A percentile compares a stretch with the other conserved stretches of the same genome.
These are phyloP conservation scores for Vidua macroura DNA, from an alignment of 2,113 vertebrate genomes.

Conservation along the genomic window DNA sequence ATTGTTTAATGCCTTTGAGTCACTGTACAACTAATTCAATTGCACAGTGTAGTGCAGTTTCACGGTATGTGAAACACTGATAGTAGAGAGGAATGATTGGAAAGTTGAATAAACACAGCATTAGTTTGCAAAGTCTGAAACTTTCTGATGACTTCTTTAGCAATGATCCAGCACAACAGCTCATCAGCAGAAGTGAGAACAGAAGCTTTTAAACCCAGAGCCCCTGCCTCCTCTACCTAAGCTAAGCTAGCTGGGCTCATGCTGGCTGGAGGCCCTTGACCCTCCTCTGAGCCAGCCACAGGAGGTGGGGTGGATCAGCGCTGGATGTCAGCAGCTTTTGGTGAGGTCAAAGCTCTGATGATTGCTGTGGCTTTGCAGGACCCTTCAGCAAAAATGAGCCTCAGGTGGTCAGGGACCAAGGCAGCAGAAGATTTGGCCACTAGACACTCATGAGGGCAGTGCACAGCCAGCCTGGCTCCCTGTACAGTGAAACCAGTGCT, in stretches of 20 bases:
- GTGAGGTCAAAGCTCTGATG: neutral
- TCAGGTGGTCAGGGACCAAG: neutral
- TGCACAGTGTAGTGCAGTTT: constrained; percentile 76
- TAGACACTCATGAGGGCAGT: neutral
- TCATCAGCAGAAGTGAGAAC: constrained; percentile 18
- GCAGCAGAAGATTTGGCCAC: neutral
- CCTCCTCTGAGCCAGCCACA: neutral
- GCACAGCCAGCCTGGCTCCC: neutral
- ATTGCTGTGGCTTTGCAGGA: neutral
- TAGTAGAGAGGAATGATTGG: constrained; percentile 76
- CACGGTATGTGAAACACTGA: constrained; percentile 78
- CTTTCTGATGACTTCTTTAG: constrained; percentile 72
- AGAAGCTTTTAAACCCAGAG: neutral
- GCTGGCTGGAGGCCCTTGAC: neutral
- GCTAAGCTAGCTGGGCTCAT: neutral
- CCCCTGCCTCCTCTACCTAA: neutral
- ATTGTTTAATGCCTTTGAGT: constrained; percentile 84
- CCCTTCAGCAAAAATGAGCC: neutral
- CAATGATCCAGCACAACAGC: constrained; percentile 40
- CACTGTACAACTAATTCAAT: constrained; percentile 83
- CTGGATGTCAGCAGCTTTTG: neutral
- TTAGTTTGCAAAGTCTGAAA: constrained; percentile 78
- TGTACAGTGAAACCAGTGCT: neutral
- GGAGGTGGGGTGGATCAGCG: neutral
- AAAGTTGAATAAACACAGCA: constrained; percentile 78